These are phyloP conservation scores for Apaloderma vittatum DNA, from an alignment of 2,113 vertebrate species.

Conservation along the genomic window DNA sequence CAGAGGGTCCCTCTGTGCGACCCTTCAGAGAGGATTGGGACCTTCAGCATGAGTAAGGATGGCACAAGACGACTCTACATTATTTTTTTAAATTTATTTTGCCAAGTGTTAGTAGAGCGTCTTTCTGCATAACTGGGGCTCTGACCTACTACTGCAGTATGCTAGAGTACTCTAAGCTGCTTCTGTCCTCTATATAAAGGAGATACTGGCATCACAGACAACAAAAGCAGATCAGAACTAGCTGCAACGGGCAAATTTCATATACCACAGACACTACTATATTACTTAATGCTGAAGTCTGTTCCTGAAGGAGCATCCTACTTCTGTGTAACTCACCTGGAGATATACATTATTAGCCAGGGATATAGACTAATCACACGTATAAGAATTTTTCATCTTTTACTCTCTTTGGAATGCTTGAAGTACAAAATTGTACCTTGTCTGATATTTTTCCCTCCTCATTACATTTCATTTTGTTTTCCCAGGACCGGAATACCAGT, in stretches of 20 bases:
- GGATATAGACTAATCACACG: background rate
- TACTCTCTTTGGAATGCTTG: background rate
- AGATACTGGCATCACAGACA: background rate
- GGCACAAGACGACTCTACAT: background rate
- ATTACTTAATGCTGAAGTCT: background rate
- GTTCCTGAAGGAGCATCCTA: background rate
- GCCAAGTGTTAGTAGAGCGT: background rate
- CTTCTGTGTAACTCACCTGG: background rate
- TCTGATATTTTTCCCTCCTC: background rate
- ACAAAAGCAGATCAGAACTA: background rate
- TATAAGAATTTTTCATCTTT: background rate
- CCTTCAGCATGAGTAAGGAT: background rate
- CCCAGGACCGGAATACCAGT: background rate
- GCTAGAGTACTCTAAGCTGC: background rate
- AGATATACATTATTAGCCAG: background rate
- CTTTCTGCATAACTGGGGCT: background rate
- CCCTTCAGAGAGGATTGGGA: background rate
- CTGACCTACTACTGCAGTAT: background rate
- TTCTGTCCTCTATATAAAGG: background rate
- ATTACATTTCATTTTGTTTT: background rate
- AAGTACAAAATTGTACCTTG: background rate
- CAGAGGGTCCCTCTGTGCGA: background rate
- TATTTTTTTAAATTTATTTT: background rate
- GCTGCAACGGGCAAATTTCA: background rate
- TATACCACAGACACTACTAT: background rate